Evolutionary conservation across 2,113 vertebrate species (phyloP).

Genomic region (Pheucticus melanocephalus): DNA sequence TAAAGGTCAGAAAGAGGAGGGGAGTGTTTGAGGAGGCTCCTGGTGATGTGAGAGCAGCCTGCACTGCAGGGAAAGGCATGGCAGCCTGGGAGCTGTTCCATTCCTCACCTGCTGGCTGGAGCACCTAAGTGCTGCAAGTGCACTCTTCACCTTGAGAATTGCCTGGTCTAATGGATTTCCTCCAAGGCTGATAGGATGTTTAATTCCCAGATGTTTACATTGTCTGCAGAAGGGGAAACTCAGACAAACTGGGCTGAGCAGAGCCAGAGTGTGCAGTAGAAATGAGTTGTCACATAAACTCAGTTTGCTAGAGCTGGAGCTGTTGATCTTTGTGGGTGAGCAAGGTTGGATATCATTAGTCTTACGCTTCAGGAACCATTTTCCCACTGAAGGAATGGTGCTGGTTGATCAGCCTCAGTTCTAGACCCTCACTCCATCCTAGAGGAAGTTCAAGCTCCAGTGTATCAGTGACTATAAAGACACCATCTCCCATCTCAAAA

Average conservation of each 20-base stretch:
- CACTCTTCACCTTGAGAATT: background rate
- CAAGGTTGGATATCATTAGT: background rate
- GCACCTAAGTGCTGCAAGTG: background rate
- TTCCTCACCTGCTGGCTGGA: background rate
- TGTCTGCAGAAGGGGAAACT: background rate
- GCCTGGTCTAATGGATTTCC: background rate
- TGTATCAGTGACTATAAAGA: background rate
- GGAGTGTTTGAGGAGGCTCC: background rate
- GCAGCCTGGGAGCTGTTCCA: background rate
- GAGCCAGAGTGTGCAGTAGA: background rate
- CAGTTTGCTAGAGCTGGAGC: background rate
- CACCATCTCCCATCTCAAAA: background rate
- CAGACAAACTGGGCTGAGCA: background rate
- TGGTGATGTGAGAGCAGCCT: background rate
- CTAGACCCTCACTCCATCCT: background rate
- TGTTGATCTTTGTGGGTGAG: background rate
- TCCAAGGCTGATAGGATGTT: background rate
- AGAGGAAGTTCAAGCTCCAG: background rate
- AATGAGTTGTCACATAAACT: background rate
- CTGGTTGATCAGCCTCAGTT: background rate
- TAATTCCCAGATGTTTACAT: background rate
- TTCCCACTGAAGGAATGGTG: background rate
- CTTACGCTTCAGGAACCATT: background rate
- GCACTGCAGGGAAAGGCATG: accelerated
- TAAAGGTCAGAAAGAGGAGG: background rate